Evolutionary conservation across 2,888 invertebrate species (phyloP).

Genomic region (Enchytraeus crypticus): DNA sequence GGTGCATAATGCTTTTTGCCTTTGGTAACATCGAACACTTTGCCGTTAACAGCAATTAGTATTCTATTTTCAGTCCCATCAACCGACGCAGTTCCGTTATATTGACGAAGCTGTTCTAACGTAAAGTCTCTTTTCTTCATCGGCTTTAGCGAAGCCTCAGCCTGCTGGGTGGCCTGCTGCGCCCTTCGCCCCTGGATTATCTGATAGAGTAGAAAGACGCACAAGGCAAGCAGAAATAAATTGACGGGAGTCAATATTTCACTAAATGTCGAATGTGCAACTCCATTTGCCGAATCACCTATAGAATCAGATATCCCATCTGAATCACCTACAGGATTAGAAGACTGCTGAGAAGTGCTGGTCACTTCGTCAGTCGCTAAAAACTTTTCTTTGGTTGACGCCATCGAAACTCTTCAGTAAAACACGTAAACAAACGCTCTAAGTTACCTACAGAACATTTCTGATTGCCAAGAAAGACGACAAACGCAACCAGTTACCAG

Average conservation of each 20-base stretch:
- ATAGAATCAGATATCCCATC: no score
- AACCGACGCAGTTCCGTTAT: slow-evolving; percentile 52
- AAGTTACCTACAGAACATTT: no score
- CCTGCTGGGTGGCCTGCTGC: slow-evolving; percentile 33
- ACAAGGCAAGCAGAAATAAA: slow-evolving; percentile 60
- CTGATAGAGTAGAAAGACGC: slow-evolving; percentile 65
- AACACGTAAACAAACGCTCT: no score
- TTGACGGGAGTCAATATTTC: slow-evolving; percentile 59
- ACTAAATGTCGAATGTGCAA: no score
- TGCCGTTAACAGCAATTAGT: slow-evolving; percentile 84
- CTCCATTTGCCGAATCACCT: no score
- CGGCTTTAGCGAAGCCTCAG: slow-evolving; percentile 60
- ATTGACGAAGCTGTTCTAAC: slow-evolving; percentile 68
- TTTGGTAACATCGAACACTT: slow-evolving; percentile 81
- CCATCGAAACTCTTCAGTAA: no score
- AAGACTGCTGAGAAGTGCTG: no score
- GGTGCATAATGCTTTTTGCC: slow-evolving; percentile 87
- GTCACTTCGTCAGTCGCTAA: no score
- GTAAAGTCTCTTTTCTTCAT: slow-evolving; percentile 79
- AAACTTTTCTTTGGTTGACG: no score
- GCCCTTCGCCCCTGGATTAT: slow-evolving; percentile 52
- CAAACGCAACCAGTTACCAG: no score
- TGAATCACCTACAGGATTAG: no score
- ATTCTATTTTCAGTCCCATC: slow-evolving; percentile 71
- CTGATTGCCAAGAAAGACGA: no score